Evolutionary conservation across 2,113 vertebrate genomes (phyloP), one percentile per base, ranked within the genome.

Genomic region (Scopus umbretta): DNA sequence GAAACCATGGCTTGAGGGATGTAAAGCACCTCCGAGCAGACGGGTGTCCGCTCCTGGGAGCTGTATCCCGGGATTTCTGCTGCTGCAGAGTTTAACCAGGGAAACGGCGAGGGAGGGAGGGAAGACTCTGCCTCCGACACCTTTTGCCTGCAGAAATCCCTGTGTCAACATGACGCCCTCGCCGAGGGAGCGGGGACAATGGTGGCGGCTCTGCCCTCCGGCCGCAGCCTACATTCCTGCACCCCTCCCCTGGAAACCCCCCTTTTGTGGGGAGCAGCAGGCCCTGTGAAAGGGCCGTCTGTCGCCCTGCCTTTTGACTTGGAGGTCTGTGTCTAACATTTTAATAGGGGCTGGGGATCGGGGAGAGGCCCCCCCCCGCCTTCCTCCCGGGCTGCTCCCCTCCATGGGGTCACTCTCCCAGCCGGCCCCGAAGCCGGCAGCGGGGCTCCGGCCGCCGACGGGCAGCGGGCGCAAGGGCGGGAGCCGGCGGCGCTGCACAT

Each of bases 191-290:
- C 29, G 1, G 80, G 91, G 95, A 96, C 95, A 96, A 97, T 94
- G 87, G 93, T 76, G 92, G 59, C 70, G 81, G 79, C 93, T 66
- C 92, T 95, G 94, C 91, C 94, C 95, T 94, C 90, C 68, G 73
- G 87, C 92, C 74, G 78, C 88, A 74, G 75, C 88, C 70, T 30
- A 25, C 96, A 98, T 98, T 97, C 97, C 92, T 97, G 86, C 92
- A 75, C 92, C 50, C 88, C 83, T 90, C 91, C 94, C 97, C 94
- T 97, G 93, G 97, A 96, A 97, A 96, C 97, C 96, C 93, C 76
- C 92, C 94, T 91, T 97, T 96, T 96, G 93, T 94, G 92, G 76
- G 95, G 95, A 97, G 83, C 96, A 94, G 96, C 93, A 47, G 95
- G 95, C 97, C 91, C 80, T 79, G 88, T 90, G 95, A 97, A 97